Percentiles rank a stretch among this genome's conserved stretches.
These are phyloP conservation scores for Pluvianellus socialis DNA, from an alignment of 2,113 vertebrate species.

Conservation along the genomic window DNA sequence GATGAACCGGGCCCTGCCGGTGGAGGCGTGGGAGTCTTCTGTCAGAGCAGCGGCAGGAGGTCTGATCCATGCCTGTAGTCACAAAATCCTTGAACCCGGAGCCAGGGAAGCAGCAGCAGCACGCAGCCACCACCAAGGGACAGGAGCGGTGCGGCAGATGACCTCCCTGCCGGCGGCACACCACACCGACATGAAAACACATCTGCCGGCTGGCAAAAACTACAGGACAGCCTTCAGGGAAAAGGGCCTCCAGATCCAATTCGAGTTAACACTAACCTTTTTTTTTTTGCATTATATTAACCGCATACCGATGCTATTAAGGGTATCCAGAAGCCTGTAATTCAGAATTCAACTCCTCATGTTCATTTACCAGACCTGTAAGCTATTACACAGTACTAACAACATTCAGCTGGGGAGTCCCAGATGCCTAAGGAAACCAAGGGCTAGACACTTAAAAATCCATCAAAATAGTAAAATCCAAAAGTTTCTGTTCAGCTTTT, in stretches of 20 bases:
- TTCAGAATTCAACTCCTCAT: background rate
- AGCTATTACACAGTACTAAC: background rate
- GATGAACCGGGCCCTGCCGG: background rate
- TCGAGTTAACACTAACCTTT: background rate
- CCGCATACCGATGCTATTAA: background rate
- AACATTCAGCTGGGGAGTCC: background rate
- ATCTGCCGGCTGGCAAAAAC: background rate
- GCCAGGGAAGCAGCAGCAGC: background rate
- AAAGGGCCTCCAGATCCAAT: background rate
- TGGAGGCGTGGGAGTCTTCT: background rate
- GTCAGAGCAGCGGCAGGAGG: no score
- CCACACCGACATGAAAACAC: rapidly evolving
- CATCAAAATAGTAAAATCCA: background rate
- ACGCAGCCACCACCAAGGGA: rapidly evolving
- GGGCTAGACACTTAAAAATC: background rate
- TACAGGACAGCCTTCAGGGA: background rate
- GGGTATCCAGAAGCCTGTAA: background rate
- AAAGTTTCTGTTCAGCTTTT: background rate
- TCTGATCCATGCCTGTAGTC: background rate
- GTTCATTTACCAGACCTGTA: background rate
- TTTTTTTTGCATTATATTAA: background rate
- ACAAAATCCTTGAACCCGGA: background rate
- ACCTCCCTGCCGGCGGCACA: background rate
- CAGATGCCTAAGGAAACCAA: background rate
- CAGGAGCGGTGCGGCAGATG: rapidly evolving